Evolutionary conservation across 2,888 invertebrate species (phyloP), one percentile per base, ranked within the genome.

Genomic region (Hofmannophila pseudospretella): DNA sequence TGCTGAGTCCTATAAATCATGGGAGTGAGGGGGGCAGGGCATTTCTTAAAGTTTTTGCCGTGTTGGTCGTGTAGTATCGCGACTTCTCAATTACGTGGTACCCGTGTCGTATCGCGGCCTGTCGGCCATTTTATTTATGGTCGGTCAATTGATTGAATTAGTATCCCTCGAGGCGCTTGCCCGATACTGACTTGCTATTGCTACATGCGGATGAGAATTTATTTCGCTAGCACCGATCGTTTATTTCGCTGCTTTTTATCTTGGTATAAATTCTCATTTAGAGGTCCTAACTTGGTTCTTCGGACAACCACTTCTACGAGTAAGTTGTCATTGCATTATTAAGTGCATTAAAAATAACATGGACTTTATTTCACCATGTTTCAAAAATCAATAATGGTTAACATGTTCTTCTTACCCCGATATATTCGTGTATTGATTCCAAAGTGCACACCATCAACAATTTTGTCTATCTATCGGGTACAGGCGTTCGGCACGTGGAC

Each of bases 131-230:
- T 78, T 82, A 84, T 85, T 84, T 85, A 84, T 82, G 78, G 75
- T 62, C 70, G 58, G 65, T 62, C 75, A 75, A 84, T 82, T 82
- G 84, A 85, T 85, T 85, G 84, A 84, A 82, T 84, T 85, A 85
- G 80, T 79, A 67, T 73, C 67, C 81, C 80, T 72, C 50, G 67
- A 80, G 80, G 82, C 80, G 69, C 57, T 70, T 66, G 69, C 52
- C 63, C 60, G 71, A 70, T 72, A 71, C 66, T 49, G 67, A 62
- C 70, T 63, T 63, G 70, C 59, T 68, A 68, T 63, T 63, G 70
- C 59, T 68, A 68, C 58, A 64, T 68, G 58, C 51, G 54, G 60
- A 68, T 58, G 66, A 67, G 64, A 68, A 80, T 80, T 76, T 77
- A 79, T 74, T 67, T 62, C 56, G 48, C 58, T 58, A 64, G 64